These are phyloP conservation scores for Alexandromys fortis DNA, from an alignment of 2,113 vertebrate species.

Conservation along the genomic window DNA sequence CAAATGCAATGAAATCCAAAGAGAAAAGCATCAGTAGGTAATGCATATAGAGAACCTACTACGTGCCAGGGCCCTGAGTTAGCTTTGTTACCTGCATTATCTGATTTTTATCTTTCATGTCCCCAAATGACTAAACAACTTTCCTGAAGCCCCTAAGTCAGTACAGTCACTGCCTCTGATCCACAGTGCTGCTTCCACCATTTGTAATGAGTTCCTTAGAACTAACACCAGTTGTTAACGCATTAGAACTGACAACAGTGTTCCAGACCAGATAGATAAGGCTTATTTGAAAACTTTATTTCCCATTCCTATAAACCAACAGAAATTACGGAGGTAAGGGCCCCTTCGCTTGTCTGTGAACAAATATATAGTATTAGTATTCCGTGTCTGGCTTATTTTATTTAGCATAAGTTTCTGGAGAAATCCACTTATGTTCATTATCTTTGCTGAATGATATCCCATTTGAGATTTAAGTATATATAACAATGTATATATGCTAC, in stretches of 20 bases:
- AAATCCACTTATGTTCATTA: neutral
- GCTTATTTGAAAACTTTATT: neutral
- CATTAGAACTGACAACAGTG: neutral
- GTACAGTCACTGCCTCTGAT: neutral
- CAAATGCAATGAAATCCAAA: constrained; percentile 6
- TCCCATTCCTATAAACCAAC: neutral
- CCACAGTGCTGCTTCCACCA: rapidly evolving
- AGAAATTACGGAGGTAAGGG: neutral
- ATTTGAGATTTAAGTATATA: no score
- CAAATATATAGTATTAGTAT: neutral
- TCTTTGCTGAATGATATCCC: neutral
- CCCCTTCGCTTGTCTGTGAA: neutral
- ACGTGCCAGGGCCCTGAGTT: neutral
- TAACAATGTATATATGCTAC: neutral
- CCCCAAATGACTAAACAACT: neutral
- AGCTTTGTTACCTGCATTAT: neutral
- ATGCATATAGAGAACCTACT: neutral
- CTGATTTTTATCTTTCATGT: constrained; percentile 2
- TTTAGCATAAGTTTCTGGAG: neutral
- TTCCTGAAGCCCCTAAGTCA: neutral
- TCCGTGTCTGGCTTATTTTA: neutral
- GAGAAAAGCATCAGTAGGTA: neutral
- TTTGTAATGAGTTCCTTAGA: neutral
- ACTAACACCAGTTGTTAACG: neutral
- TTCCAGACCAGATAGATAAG: neutral